phyloP scores from a whole-genome alignment of 2,797 vertebrate species.

The Otolemur crassicaudatus region DNA sequence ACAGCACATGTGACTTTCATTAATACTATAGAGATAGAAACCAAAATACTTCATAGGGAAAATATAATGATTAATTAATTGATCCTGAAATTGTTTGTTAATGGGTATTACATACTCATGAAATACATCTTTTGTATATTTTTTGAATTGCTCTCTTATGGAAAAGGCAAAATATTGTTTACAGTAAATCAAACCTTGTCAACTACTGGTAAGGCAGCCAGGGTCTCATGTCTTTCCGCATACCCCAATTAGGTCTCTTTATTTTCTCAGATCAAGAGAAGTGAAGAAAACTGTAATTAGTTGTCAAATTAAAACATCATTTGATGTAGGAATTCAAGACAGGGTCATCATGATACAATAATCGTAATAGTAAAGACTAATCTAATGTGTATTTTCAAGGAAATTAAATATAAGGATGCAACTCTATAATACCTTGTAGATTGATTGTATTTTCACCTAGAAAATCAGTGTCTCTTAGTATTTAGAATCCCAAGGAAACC shows the following conservation, averaged over 20 bases:
- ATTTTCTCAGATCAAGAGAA: constrained; percentile 42
- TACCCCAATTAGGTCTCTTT: background rate
- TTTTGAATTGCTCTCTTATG: constrained; percentile 53
- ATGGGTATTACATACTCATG: background rate
- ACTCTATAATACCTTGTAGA: background rate
- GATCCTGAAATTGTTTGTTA: constrained; percentile 56
- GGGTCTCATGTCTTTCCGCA: background rate
- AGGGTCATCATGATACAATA: background rate
- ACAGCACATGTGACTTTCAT: constrained; percentile 45
- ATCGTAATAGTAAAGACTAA: background rate
- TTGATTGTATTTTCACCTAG: constrained; percentile 1
- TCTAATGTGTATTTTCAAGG: background rate
- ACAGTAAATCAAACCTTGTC: constrained; percentile 30
- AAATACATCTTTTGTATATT: constrained; percentile 46
- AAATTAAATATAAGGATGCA: constrained; percentile 32
- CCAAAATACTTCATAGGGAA: constrained; percentile 57
- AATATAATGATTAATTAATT: constrained; percentile 67
- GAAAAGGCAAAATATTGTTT: constrained; percentile 30
- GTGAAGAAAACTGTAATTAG: constrained; percentile 58
- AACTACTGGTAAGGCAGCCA: background rate
- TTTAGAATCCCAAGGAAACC: constrained; percentile 14
- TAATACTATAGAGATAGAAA: constrained; percentile 30
- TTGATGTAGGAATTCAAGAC: constrained; percentile 30
- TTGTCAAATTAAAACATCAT: constrained; percentile 37
- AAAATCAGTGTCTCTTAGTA: constrained; percentile 34